Evolutionary conservation across 2,888 invertebrate species (phyloP), one percentile per base, ranked within the genome.

Genomic region (Elaeidobius kamerunicus): DNA sequence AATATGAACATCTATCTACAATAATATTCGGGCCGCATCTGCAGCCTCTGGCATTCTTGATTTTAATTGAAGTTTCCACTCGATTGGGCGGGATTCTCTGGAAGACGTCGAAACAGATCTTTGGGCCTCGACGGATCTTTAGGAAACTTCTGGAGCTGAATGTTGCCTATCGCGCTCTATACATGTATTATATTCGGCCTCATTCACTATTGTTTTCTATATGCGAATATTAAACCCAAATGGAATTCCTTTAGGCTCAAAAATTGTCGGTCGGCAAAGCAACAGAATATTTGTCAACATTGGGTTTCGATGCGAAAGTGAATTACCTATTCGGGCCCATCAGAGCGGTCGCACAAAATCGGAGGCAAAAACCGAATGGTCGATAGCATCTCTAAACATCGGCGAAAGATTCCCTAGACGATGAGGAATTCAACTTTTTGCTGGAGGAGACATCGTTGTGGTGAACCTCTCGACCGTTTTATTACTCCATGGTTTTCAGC

Each of bases 21-120:
- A 58, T 56, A 56, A 61, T 61, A 63, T 61, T 62, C 60, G 46
- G 55, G 43, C 53, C 51, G 58, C 62, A 62, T 63, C 58, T 58
- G 60, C 42, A 49, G 56, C 60, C 58, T 56, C 20, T 55, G 61
- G 63, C 64, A 61, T 64, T 64, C 61, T 63, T 63, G 56, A 60
- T 64, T 67, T 68, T 68, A 67, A 68, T 68, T 68, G 67, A 65
- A 67, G 61, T 68, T 67, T 68, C 65, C 66, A 63, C 63, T 67
- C 67, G 67, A 68, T 67, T 66, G 67, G 62, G 59, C 53, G 47
- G 62, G 61, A 64, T n/a, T n/a, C n/a, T n/a, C n/a, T 61, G 60
- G 63, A 60, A 64, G 61, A 40, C 62, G 63, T 65, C 65, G 64
- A 63, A 65, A 65, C 64, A 63, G 63, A 65, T 64, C 42, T 47